phyloP scores from a whole-genome alignment of 2,797 vertebrate genomes.

The Smutsia temminckii region DNA sequence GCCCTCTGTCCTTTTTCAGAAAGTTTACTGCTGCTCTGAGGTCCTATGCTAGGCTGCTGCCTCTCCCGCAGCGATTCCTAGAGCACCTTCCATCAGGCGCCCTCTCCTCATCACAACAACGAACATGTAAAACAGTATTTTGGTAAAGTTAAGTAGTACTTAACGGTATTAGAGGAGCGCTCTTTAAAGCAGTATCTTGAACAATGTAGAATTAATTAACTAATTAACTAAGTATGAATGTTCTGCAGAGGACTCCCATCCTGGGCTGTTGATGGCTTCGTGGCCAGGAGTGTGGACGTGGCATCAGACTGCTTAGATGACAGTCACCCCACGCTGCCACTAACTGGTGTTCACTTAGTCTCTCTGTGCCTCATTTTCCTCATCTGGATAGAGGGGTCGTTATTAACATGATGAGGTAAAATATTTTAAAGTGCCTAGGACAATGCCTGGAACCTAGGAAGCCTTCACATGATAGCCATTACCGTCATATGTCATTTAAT shows the following conservation, averaged over 20 bases:
- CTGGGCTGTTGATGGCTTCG: neutral
- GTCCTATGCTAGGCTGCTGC: neutral
- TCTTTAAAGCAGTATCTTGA: neutral
- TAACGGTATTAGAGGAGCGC: neutral
- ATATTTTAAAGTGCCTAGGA: neutral
- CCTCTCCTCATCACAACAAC: neutral
- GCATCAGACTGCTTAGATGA: neutral
- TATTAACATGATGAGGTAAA: neutral
- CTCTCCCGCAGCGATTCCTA: neutral
- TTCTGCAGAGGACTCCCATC: neutral
- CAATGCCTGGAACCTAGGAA: neutral
- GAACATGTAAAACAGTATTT: neutral
- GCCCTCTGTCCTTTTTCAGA: neutral
- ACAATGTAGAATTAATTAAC: neutral
- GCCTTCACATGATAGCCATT: neutral
- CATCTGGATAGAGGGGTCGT: neutral
- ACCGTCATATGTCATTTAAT: neutral
- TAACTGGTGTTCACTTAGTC: neutral
- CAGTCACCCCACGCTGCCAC: neutral
- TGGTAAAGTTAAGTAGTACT: neutral
- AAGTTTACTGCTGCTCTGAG: neutral
- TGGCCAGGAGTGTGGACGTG: neutral
- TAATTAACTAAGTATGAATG: neutral
- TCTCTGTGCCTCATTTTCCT: neutral
- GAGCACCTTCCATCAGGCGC: neutral